Evolutionary conservation across 30 jellyfish, hydroid and myxozoan species (phyloP).

Genomic region (Clytia hemisphaerica): DNA sequence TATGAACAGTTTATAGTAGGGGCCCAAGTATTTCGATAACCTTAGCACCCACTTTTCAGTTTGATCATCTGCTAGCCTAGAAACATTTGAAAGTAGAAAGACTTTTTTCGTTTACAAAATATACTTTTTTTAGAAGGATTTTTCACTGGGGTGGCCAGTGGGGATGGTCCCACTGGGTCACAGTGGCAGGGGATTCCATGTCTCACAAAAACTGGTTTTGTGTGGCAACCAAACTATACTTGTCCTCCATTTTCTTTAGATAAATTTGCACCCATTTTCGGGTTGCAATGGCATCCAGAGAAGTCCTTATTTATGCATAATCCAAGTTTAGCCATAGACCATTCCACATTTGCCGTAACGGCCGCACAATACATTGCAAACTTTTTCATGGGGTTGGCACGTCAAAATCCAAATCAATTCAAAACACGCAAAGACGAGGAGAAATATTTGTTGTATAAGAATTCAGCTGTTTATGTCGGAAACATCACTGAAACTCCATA

Average conservation of each 20-base stretch:
- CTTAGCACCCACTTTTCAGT: too few species aligned
- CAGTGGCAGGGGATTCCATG: too few species aligned
- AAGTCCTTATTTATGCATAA: conserved; percentile 59
- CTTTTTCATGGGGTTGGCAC: conserved; percentile 65
- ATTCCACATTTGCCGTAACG: conserved; percentile 53
- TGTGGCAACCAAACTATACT: too few species aligned
- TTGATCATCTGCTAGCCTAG: too few species aligned
- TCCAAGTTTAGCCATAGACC: conserved; percentile 71
- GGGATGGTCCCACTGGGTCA: too few species aligned
- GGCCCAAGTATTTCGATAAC: too few species aligned
- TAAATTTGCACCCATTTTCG: conserved; percentile 70
- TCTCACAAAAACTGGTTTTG: too few species aligned
- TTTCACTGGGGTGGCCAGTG: too few species aligned
- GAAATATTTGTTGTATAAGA: conserved; percentile 31
- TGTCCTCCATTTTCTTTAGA: conserved; percentile 54
- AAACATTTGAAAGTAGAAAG: too few species aligned
- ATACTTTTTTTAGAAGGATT: too few species aligned
- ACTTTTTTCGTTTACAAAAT: too few species aligned
- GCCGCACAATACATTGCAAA: conserved; percentile 85
- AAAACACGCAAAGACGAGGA: conserved; percentile 55
- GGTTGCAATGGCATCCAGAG: conserved; percentile 98
- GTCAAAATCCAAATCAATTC: conserved; percentile 55
- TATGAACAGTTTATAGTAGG: too few species aligned
- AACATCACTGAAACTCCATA: conserved; percentile 80
- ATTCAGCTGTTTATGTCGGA: conserved; percentile 67